Conservation (phyloP, 2,888 invertebrate genomes). For the Stictocephala bisonia region DNA sequence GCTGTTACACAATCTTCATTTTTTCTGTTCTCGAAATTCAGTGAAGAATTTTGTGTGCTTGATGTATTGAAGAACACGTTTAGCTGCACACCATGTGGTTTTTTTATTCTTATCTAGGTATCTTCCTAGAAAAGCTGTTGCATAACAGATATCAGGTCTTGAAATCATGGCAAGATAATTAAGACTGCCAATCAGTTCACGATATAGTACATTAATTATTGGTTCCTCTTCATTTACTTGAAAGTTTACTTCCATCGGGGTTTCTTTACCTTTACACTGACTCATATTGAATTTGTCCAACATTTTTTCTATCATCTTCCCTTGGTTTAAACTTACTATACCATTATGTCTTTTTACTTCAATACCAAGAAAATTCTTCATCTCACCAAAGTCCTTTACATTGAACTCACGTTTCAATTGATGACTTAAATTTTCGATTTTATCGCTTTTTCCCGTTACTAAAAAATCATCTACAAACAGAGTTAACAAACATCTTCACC, state of each 20-base stretch:
- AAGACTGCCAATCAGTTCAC: constrained; percentile 47
- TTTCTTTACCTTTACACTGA: constrained; percentile 29
- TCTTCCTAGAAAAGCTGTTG: constrained; percentile 44
- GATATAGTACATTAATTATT: constrained; percentile 44
- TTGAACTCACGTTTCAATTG: neutral
- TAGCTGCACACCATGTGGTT: constrained; percentile 46
- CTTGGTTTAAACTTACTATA: constrained; percentile 35
- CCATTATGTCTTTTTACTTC: constrained; percentile 30
- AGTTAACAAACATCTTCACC: neutral
- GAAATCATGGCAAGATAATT: constrained; percentile 45
- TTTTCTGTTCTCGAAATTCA: constrained; percentile 9
- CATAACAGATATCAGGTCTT: constrained; percentile 47
- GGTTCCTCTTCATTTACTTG: constrained; percentile 1
- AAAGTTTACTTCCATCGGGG: constrained; percentile 44
- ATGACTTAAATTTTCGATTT: neutral
- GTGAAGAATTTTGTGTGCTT: neutral
- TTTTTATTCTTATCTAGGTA: constrained; percentile 48
- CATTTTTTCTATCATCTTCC: constrained; percentile 35
- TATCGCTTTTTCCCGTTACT: neutral
- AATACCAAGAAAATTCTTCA: neutral
- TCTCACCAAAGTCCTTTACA: neutral
- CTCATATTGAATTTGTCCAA: constrained; percentile 40
- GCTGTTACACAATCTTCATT: neutral
- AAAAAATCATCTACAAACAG: neutral
- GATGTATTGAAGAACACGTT: constrained; percentile 39